Percentiles rank a stretch among this genome's conserved stretches.
phyloP scores from a whole-genome alignment of 2,888 invertebrate species.

The Euzetes globulus region DNA sequence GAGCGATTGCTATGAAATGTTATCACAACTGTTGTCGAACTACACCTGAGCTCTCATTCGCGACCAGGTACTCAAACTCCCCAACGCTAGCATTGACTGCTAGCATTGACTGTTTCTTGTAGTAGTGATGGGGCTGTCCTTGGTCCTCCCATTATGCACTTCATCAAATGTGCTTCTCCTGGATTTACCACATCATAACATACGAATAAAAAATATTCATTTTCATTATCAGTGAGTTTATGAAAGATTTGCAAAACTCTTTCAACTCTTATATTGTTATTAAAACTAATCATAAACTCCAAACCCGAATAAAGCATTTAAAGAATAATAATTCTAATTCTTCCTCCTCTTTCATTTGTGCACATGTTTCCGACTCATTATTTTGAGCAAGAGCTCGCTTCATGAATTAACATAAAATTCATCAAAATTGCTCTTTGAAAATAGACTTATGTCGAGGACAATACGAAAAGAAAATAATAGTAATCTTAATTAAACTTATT shows the following conservation, averaged over 20 bases:
- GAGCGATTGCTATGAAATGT: not conserved
- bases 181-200: constrained; percentile 18
- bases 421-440: too few species aligned
- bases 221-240: constrained; percentile 17
- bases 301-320: not conserved
- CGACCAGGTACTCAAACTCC: not conserved
- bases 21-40: not conserved
- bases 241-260: not conserved
- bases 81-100: not conserved
- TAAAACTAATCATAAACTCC: not conserved
- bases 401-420: too few species aligned
- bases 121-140: constrained; percentile 9
- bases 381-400: too few species aligned
- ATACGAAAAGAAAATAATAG: too few species aligned
- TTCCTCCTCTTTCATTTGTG: not conserved
- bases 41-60: constrained; percentile 12
- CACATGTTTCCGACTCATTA: not conserved
- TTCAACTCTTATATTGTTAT: not conserved
- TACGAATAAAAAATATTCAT: not conserved
- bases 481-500: too few species aligned
- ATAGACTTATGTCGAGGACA: too few species aligned
- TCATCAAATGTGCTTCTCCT: constrained; percentile 26
- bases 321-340: not conserved
- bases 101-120: not conserved
- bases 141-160: constrained; percentile 16